A percentile compares a stretch with the other conserved stretches of the same genome.
Conservation (phyloP, 2,113 vertebrate genomes). For the Leiothrix lutea region DNA sequence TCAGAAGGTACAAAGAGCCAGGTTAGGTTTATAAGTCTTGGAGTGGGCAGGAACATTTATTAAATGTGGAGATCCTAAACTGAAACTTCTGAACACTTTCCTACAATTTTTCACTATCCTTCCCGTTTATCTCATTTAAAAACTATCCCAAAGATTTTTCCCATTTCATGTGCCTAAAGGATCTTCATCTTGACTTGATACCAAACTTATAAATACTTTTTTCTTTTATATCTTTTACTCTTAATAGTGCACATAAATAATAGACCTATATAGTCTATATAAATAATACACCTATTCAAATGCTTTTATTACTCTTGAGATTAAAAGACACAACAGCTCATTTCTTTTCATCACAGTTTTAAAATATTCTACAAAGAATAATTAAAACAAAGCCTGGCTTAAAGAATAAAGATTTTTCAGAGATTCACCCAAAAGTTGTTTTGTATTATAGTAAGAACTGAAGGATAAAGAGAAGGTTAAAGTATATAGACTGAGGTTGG, state of each 20-base stretch:
- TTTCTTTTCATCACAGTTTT: neutral
- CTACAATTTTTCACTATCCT: neutral
- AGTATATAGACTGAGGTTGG: neutral
- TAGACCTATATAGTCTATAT: neutral
- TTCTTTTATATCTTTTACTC: neutral
- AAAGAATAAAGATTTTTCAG: neutral
- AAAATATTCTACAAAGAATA: neutral
- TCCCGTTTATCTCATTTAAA: neutral
- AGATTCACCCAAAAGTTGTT: neutral
- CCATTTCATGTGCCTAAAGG: neutral
- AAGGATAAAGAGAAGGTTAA: neutral
- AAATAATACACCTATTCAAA: neutral
- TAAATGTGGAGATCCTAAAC: neutral
- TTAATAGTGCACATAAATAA: neutral
- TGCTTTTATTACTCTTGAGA: neutral
- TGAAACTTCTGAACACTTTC: neutral
- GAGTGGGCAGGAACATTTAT: neutral
- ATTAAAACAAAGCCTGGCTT: neutral
- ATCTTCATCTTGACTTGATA: neutral
- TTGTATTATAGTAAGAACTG: neutral
- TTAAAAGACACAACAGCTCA: neutral
- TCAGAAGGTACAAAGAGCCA: neutral
- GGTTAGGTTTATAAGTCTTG: neutral
- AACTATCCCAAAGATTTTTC: neutral
- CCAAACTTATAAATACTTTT: neutral